Evolutionary conservation across 2,113 vertebrate genomes (phyloP).

Genomic region (Lagopus leucura): DNA sequence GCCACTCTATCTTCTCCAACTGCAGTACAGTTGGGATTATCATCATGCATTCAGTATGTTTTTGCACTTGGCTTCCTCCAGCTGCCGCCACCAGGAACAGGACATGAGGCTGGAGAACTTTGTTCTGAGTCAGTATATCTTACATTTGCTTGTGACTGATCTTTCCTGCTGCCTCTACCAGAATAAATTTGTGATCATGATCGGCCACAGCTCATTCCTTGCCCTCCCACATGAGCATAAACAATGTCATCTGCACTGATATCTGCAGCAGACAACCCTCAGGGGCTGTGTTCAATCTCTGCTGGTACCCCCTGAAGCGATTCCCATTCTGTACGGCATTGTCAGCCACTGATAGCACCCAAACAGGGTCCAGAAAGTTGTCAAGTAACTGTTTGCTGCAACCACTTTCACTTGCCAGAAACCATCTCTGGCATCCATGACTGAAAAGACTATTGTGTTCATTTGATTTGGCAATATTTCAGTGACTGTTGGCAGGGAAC

Average conservation of each 20-base stretch:
- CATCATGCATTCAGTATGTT: not conserved
- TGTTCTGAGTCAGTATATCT: not conserved
- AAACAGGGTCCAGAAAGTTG: constrained; percentile 74
- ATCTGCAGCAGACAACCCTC: constrained; percentile 69
- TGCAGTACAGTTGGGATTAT: not conserved
- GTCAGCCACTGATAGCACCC: constrained; percentile 72
- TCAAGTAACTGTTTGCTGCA: constrained; percentile 71
- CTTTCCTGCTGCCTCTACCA: constrained; percentile 23
- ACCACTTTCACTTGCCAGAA: constrained; percentile 68
- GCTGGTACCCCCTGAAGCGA: constrained; percentile 61
- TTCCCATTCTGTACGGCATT: constrained; percentile 56
- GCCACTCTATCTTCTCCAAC: not conserved
- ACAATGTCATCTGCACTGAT: constrained; percentile 64
- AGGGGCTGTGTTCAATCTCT: constrained; percentile 63
- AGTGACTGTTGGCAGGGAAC: constrained; percentile 68
- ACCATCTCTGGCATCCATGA: constrained; percentile 66
- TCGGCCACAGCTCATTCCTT: constrained; percentile 54
- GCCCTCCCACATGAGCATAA: constrained; percentile 50
- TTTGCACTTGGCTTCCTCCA: not conserved
- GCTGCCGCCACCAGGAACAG: not conserved
- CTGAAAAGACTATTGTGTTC: constrained; percentile 71
- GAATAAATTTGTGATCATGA: constrained; percentile 35
- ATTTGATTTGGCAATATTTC: constrained; percentile 69
- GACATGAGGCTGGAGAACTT: not conserved
- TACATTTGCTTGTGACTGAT: not conserved